phyloP scores from a whole-genome alignment of 2,888 invertebrate species.

The Dorcus parallelipipedus region DNA sequence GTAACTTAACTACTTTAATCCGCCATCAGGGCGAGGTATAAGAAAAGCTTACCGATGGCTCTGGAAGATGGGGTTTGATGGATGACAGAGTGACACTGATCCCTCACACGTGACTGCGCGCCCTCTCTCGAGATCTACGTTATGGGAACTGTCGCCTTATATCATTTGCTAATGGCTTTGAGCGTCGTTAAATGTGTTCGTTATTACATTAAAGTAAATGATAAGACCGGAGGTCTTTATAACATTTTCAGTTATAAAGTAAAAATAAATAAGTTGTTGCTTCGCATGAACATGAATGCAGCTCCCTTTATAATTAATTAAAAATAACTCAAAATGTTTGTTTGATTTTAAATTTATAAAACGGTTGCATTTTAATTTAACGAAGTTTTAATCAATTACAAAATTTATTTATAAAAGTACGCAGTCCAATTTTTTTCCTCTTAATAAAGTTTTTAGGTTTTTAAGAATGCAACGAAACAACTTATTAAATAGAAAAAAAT shows the following conservation, averaged over 20 bases:
- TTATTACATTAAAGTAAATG: slow-evolving; percentile 21
- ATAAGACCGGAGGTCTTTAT: slow-evolving; percentile 13
- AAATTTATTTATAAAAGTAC: too few relatives aligned
- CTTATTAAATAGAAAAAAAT: too few relatives aligned
- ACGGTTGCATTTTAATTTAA: too few relatives aligned
- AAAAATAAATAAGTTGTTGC: too few relatives aligned
- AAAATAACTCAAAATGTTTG: too few relatives aligned
- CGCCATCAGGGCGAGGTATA: slow-evolving; percentile 10
- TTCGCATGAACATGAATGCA: too few relatives aligned
- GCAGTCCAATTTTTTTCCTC: too few relatives aligned
- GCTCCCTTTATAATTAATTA: too few relatives aligned
- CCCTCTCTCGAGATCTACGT: slow-evolving; percentile 38
- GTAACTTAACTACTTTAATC: slow-evolving; percentile 27
- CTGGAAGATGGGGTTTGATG: slow-evolving; percentile 34
- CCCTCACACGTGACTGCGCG: slow-evolving; percentile 44
- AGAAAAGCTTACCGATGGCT: slow-evolving; percentile 6
- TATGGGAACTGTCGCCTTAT: slow-evolving; percentile 40
- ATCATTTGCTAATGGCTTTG: slow-evolving; percentile 39
- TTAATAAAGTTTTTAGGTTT: too few relatives aligned
- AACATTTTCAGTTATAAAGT: neutral
- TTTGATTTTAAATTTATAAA: too few relatives aligned
- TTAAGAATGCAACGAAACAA: too few relatives aligned
- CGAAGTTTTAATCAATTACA: too few relatives aligned
- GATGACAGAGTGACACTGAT: slow-evolving; percentile 44
- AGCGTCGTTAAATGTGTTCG: slow-evolving; percentile 25